These are phyloP conservation scores for Mola mola DNA, from an alignment of 2,113 vertebrate species.

Conservation along the genomic window DNA sequence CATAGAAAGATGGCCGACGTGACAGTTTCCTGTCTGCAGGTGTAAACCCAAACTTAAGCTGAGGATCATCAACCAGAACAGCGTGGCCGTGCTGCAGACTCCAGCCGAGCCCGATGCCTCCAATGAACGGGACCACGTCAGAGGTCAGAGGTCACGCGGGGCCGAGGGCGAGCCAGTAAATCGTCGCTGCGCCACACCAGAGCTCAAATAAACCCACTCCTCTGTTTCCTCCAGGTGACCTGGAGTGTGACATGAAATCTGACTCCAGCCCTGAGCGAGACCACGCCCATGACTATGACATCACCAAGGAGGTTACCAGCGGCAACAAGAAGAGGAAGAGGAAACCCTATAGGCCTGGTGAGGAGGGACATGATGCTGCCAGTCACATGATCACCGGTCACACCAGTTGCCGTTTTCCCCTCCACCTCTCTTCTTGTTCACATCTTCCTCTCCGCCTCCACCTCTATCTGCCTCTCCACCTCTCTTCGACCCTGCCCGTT, in stretches of 20 bases:
- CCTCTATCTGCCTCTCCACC: too few relatives aligned
- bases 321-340: conserved; percentile 93
- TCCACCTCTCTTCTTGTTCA: too few relatives aligned
- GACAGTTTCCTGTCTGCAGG: conserved; percentile 58
- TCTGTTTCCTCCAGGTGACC: conserved; percentile 72
- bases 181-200: too few relatives aligned
- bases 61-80: conserved; percentile 98
- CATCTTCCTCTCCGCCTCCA: too few relatives aligned
- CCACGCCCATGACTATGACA: conserved; percentile 81
- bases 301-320: conserved; percentile 84
- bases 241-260: conserved; percentile 94
- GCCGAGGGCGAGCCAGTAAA: too few relatives aligned
- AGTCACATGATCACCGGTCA: too few relatives aligned
- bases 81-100: conserved; percentile 95
- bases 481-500: too few relatives aligned
- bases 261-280: conserved; percentile 97
- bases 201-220: too few relatives aligned
- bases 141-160: conserved; percentile 80
- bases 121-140: conserved; percentile 86
- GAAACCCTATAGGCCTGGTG: conserved; percentile 94
- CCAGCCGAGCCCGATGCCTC: conserved; percentile 83
- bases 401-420: too few relatives aligned
- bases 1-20: too few relatives aligned
- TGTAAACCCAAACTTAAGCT: conserved; percentile 97
- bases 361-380: neutral